Evolutionary conservation across 2,113 vertebrate species (phyloP).

Genomic region (Rana temporaria): DNA sequence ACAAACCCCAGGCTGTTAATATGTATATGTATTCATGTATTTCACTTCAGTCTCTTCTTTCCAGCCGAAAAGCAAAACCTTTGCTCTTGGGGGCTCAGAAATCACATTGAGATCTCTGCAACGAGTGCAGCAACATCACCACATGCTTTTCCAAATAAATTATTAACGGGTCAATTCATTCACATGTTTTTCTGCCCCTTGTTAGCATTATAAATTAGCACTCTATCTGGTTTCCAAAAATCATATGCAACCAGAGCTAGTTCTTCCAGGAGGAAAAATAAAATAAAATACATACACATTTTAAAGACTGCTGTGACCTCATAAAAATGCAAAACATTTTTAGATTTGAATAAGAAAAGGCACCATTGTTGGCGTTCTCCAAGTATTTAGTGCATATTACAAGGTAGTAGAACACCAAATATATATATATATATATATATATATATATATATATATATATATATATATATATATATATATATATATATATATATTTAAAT

Average conservation of each 20-base stretch:
- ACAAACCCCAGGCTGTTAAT: slow-evolving; percentile 27
- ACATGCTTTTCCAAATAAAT: slow-evolving; percentile 46
- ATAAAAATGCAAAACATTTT: no score
- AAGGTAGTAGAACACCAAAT: no score
- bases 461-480: no score
- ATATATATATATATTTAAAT: no score
- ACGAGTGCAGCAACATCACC: neutral
- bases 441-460: no score
- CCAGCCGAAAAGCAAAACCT: slow-evolving; percentile 25
- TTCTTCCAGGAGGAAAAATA: neutral
- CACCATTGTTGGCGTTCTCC: no score
- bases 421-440: no score
- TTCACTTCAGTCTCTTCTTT: slow-evolving; percentile 26
- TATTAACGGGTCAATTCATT: slow-evolving; percentile 47
- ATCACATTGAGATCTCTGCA: slow-evolving; percentile 14
- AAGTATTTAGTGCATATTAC: no score
- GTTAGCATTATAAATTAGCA: slow-evolving; percentile 40
- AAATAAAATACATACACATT: neutral
- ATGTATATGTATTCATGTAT: slow-evolving; percentile 38
- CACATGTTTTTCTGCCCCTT: slow-evolving; percentile 40
- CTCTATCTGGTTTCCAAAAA: slow-evolving; percentile 10
- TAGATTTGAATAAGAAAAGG: no score
- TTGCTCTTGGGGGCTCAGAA: slow-evolving; percentile 24
- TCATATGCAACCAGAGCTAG: neutral
- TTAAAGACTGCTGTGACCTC: no score